A percentile compares a stretch with the other conserved stretches of the same genome.
Conservation (phyloP, 2,797 vertebrate species). For the Dromococcyx pavoninus region DNA sequence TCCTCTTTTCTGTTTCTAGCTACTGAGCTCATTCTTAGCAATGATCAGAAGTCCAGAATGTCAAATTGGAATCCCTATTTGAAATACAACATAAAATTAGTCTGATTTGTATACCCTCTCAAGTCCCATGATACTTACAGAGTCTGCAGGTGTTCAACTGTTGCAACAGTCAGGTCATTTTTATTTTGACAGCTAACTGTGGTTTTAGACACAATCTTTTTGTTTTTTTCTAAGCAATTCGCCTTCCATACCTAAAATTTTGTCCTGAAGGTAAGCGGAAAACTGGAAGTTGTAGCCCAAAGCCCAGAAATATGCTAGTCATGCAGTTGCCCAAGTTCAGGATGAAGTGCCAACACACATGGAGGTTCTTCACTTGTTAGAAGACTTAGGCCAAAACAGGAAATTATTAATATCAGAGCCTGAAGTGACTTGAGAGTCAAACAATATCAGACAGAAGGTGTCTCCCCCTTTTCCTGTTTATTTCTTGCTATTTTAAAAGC, state of each 20-base stretch:
- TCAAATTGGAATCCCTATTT: neutral
- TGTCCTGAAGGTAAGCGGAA: neutral
- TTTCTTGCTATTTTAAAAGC: slow-evolving; percentile 23
- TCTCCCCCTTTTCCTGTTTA: slow-evolving; percentile 59
- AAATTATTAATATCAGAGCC: slow-evolving; percentile 37
- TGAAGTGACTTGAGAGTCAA: neutral
- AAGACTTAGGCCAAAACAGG: slow-evolving; percentile 12
- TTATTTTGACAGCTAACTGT: neutral
- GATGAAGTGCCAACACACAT: neutral
- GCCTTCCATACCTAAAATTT: neutral
- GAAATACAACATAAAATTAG: neutral
- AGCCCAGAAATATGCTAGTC: neutral
- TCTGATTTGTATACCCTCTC: neutral
- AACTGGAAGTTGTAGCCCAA: neutral
- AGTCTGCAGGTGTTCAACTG: neutral
- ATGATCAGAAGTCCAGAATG: neutral
- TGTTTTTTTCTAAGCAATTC: neutral
- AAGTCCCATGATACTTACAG: neutral
- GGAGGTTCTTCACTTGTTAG: neutral
- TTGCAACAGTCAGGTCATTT: neutral
- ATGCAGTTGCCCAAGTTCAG: neutral
- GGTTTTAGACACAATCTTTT: neutral
- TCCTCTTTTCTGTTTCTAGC: slow-evolving; percentile 31
- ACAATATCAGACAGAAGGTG: slow-evolving; percentile 42
- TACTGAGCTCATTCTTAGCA: neutral